Evolutionary conservation across 2,113 vertebrate species (phyloP).

Genomic region (Acrocephalus arundinaceus): DNA sequence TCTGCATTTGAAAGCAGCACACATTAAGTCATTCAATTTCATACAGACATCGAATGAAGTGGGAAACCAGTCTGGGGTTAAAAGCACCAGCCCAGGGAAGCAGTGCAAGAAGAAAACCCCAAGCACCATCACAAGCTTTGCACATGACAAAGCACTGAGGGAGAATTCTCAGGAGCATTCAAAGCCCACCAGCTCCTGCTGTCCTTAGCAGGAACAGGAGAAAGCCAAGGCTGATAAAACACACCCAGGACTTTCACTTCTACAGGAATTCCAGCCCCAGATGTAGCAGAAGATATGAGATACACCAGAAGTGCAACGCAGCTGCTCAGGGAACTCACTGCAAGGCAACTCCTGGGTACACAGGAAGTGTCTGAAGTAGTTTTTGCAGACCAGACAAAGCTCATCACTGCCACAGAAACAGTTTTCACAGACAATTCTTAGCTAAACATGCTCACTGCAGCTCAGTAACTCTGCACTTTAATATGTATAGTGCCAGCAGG

Average conservation of each 20-base stretch:
- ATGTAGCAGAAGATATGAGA: accelerated
- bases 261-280: neutral
- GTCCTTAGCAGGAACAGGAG: neutral
- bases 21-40: neutral
- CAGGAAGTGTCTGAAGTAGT: neutral
- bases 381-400: neutral
- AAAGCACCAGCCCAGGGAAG: neutral
- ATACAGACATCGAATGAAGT: neutral
- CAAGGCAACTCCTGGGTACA: neutral
- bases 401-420: neutral
- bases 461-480: neutral
- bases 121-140: neutral
- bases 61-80: neutral
- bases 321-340: neutral
- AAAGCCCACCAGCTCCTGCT: neutral
- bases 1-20: neutral
- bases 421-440: neutral
- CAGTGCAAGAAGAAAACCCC: neutral
- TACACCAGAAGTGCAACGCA: neutral
- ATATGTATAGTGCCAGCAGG: neutral
- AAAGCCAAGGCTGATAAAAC: neutral
- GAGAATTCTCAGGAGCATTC: neutral
- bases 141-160: neutral
- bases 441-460: neutral
- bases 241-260: neutral